Percentiles rank a stretch among this genome's conserved stretches.
These are phyloP conservation scores for Rhopilema esculentum DNA, from an alignment of 30 jellyfish, hydroid and myxozoan genomes.

Conservation along the genomic window DNA sequence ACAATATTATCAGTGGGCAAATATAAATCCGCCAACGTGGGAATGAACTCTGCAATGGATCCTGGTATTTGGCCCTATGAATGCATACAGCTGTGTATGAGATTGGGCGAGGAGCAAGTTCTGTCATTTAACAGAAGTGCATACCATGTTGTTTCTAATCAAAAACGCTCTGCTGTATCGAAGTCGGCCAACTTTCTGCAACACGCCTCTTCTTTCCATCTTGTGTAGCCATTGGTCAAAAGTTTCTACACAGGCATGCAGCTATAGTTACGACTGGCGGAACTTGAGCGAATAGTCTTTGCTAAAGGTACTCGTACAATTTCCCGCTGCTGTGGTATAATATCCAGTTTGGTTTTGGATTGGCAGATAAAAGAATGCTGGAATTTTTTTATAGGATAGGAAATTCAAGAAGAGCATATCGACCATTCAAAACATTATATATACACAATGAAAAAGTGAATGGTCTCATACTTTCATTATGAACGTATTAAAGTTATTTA, in stretches of 20 bases:
- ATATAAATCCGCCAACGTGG: slow-evolving; percentile 76
- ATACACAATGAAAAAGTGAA: too few relatives aligned
- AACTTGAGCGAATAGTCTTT: slow-evolving; percentile 18
- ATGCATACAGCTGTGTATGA: slow-evolving; percentile 59
- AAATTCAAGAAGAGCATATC: too few relatives aligned
- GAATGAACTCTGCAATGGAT: slow-evolving; percentile 75
- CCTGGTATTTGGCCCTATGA: slow-evolving; percentile 86
- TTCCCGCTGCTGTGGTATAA: not conserved
- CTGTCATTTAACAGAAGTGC: slow-evolving; percentile 84
- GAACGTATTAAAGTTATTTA: too few relatives aligned
- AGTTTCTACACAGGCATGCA: slow-evolving; percentile 3
- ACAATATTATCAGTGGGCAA: slow-evolving; percentile 88
- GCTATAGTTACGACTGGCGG: slow-evolving; percentile 20
- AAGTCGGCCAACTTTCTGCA: slow-evolving; percentile 55
- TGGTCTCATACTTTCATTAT: too few relatives aligned
- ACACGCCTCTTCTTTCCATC: slow-evolving; percentile 43
- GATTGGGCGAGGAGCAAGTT: slow-evolving; percentile 70
- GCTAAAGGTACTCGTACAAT: not conserved
- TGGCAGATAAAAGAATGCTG: not conserved
- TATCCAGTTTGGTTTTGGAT: not conserved
- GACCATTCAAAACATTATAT: too few relatives aligned
- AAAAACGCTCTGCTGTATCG: slow-evolving; percentile 63
- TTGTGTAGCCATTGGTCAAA: slow-evolving; percentile 64
- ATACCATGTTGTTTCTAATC: slow-evolving; percentile 79
- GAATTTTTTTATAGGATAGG: too few relatives aligned